phyloP scores from a whole-genome alignment of 2,113 vertebrate species.

The Dendropsophus ebraccatus region DNA sequence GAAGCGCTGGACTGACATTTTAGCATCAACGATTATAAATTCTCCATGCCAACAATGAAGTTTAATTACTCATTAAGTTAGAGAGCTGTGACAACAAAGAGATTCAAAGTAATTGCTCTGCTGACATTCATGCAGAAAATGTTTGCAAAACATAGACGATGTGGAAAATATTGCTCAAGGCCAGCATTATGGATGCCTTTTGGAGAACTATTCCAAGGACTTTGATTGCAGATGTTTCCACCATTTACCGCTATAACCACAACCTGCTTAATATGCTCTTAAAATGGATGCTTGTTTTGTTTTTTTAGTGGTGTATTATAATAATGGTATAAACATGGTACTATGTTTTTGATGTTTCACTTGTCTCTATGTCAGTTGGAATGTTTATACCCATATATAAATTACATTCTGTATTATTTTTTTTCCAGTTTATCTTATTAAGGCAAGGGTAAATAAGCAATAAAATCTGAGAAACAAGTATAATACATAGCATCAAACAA shows the following conservation, averaged over 20 bases:
- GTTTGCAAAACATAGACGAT: constrained; percentile 44
- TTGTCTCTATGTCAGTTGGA: too few species aligned
- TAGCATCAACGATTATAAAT: constrained; percentile 35
- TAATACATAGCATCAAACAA: too few species aligned
- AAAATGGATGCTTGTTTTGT: neutral
- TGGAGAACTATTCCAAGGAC: neutral
- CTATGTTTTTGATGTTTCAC: neutral
- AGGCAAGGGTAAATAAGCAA: too few species aligned
- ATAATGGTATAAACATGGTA: neutral
- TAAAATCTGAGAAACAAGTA: too few species aligned
- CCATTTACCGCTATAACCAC: neutral
- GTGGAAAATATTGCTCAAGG: constrained; percentile 45
- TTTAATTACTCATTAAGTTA: constrained; percentile 51
- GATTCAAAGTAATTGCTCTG: constrained; percentile 42
- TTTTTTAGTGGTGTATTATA: neutral
- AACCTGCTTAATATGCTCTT: neutral
- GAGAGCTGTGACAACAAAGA: constrained; percentile 47
- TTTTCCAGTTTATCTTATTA: too few species aligned
- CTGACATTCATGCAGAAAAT: constrained; percentile 54
- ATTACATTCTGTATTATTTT: neutral
- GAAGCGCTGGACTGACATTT: constrained; percentile 37
- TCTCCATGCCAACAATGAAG: constrained; percentile 46
- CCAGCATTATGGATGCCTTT: constrained; percentile 26
- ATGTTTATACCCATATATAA: neutral
- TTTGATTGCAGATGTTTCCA: neutral